A percentile compares a stretch with the other conserved stretches of the same genome.
These are phyloP conservation scores for Octopus sinensis DNA, from an alignment of 1,140 invertebrate genomes.

Conservation along the genomic window DNA sequence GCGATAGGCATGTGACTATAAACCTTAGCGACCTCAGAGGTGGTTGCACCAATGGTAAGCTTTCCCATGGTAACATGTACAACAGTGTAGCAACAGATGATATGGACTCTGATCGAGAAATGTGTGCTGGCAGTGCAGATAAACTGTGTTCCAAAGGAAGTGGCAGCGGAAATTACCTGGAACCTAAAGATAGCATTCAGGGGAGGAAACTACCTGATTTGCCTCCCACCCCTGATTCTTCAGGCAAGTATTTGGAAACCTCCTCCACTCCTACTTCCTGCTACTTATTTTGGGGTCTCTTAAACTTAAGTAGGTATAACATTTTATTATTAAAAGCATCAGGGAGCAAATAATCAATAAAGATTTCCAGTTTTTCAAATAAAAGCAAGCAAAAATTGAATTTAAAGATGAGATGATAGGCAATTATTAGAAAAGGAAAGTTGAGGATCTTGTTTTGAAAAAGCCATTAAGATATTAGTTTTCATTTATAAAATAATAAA, in stretches of 20 bases:
- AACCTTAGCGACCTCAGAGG: constrained; percentile 49
- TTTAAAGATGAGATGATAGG: too few relatives aligned
- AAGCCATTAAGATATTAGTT: too few relatives aligned
- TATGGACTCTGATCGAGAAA: constrained; percentile 52
- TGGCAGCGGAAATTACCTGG: constrained; percentile 64
- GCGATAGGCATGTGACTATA: constrained; percentile 48
- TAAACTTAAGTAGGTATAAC: too few relatives aligned
- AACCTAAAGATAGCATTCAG: constrained; percentile 62
- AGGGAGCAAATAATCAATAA: too few relatives aligned
- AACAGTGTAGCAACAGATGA: constrained; percentile 62
- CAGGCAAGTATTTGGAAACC: constrained; percentile 24
- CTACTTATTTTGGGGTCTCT: neutral
- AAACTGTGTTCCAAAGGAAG: constrained; percentile 45
- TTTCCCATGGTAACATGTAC: constrained; percentile 62
- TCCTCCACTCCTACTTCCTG: constrained; percentile 7
- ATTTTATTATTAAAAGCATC: too few relatives aligned
- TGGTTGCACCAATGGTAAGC: constrained; percentile 49
- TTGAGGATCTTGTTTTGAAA: too few relatives aligned
- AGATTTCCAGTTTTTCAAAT: too few relatives aligned
- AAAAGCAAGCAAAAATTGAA: too few relatives aligned
- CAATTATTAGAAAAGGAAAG: too few relatives aligned
- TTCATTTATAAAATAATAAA: too few relatives aligned
- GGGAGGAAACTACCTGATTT: constrained; percentile 47
- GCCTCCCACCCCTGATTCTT: constrained; percentile 35
- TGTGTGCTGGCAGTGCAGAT: constrained; percentile 47